Conservation (phyloP, 2,797 vertebrate species). For the Parauchenoglanis ngamensis region DNA sequence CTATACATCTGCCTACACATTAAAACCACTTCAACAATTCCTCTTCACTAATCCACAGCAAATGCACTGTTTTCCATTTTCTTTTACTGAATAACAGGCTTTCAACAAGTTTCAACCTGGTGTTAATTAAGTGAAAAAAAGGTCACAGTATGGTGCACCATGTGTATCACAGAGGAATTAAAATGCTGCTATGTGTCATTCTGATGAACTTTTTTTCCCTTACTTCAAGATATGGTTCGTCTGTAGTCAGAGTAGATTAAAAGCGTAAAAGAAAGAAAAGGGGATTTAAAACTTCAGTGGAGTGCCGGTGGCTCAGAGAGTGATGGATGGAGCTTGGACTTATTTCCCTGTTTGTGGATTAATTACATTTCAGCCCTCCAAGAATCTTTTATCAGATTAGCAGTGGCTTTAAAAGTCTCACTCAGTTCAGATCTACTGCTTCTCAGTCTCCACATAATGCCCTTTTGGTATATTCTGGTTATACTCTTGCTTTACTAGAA, state of each 20-base stretch:
- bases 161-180: conserved; percentile 55
- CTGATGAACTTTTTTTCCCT: conserved; percentile 38
- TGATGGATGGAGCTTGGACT: conserved; percentile 49
- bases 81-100: conserved; percentile 11
- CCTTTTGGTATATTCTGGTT: not conserved
- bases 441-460: not conserved
- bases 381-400: conserved; percentile 50
- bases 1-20: not conserved
- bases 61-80: not conserved
- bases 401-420: conserved; percentile 28
- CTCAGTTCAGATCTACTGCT: conserved; percentile 21
- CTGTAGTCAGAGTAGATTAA: conserved; percentile 69
- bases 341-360: conserved; percentile 59
- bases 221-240: conserved; percentile 44
- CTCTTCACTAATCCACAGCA: conserved; percentile 8
- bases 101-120: conserved; percentile 11
- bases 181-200: conserved; percentile 41
- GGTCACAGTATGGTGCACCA: conserved; percentile 64
- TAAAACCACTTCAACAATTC: not conserved
- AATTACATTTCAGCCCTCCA: conserved; percentile 53
- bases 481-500: not conserved
- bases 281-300: conserved; percentile 56
- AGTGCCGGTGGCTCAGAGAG: conserved; percentile 34
- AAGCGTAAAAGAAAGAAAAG: conserved; percentile 67
- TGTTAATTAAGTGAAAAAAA: conserved; percentile 59